Percentiles rank a stretch among this genome's conserved stretches.
These are phyloP conservation scores for Papilio polytes DNA, from an alignment of 1,140 invertebrate genomes.

Conservation along the genomic window DNA sequence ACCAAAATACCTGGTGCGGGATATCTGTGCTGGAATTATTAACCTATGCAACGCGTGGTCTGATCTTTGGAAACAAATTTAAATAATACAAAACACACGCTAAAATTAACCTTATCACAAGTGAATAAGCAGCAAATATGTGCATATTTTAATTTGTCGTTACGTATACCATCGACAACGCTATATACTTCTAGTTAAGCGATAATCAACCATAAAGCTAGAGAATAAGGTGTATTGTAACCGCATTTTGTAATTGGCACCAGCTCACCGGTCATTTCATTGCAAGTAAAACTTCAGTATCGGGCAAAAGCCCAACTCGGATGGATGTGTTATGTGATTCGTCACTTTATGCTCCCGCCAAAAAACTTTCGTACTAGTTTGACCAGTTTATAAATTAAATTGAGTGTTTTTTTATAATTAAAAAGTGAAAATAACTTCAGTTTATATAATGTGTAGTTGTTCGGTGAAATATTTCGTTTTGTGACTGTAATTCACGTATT, in stretches of 20 bases:
- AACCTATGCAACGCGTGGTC: slow-evolving; percentile 35
- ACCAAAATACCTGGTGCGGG: slow-evolving; percentile 35
- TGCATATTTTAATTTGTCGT: slow-evolving; percentile 16
- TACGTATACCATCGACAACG: not conserved
- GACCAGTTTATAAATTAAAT: slow-evolving; percentile 7
- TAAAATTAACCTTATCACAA: slow-evolving; percentile 1
- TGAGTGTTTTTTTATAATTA: not conserved
- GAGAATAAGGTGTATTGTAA: not conserved
- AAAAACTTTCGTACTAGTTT: slow-evolving; percentile 25
- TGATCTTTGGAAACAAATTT: slow-evolving; percentile 24
- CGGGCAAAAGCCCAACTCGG: slow-evolving; percentile 11
- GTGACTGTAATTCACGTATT: not conserved
- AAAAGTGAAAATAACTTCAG: slow-evolving; percentile 18
- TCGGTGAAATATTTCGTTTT: not conserved
- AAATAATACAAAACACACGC: not conserved
- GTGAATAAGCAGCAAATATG: not conserved
- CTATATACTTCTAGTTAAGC: not conserved
- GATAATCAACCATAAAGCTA: not conserved
- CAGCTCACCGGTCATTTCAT: slow-evolving; percentile 30
- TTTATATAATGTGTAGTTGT: not conserved
- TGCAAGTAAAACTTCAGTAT: slow-evolving; percentile 33
- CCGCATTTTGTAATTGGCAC: not conserved
- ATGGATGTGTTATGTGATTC: not conserved
- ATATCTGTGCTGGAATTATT: slow-evolving; percentile 31
- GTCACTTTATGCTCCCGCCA: slow-evolving; percentile 1